Conservation (phyloP, 2,113 vertebrate genomes). For the Pelecanus crispus region DNA sequence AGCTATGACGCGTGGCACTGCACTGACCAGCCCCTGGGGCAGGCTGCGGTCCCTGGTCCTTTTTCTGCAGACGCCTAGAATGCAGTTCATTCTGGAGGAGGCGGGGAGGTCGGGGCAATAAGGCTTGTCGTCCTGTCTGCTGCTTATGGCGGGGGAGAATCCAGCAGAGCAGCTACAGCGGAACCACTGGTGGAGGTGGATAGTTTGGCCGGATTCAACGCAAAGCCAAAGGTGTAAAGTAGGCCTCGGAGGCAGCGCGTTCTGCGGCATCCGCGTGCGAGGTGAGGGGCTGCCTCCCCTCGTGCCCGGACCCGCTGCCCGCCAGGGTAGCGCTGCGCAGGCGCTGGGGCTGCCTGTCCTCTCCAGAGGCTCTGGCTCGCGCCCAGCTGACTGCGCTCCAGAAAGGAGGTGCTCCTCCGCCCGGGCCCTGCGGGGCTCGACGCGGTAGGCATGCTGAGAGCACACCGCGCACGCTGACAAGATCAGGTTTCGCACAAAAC, state of each 20-base stretch:
- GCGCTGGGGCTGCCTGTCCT: neutral
- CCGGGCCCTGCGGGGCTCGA: neutral
- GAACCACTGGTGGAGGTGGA: accelerated
- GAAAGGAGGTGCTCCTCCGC: neutral
- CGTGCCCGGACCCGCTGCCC: accelerated
- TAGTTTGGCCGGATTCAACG: accelerated
- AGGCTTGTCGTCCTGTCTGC: neutral
- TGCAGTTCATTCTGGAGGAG: too few species aligned
- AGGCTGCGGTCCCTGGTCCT: accelerated
- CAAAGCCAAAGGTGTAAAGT: accelerated
- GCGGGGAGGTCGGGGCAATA: too few species aligned
- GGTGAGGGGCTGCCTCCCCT: neutral
- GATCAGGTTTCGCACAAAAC: conserved; percentile 31
- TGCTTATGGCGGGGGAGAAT: neutral
- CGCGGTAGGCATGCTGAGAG: conserved; percentile 12
- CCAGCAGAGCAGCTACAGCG: neutral
- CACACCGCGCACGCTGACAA: neutral
- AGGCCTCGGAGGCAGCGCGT: neutral
- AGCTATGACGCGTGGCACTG: neutral
- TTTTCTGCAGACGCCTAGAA: too few species aligned
- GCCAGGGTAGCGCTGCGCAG: accelerated
- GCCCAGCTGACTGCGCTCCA: neutral
- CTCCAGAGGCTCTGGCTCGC: neutral
- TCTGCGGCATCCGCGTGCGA: accelerated
- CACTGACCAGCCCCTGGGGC: too few species aligned